Evolutionary conservation across 2,797 vertebrate genomes (phyloP).

Genomic region (Anolis apletophallus): DNA sequence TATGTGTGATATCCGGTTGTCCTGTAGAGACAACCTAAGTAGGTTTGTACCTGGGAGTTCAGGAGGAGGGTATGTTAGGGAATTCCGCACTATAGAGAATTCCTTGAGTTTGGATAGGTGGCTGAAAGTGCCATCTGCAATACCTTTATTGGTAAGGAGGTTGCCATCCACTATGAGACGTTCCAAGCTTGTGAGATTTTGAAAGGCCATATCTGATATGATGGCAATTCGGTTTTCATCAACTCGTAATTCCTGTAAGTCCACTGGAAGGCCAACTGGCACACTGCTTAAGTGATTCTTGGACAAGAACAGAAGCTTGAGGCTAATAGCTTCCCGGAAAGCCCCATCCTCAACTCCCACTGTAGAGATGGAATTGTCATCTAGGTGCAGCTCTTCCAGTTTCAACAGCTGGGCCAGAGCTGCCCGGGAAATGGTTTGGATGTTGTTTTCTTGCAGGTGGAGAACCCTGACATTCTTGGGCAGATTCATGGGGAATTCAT

Average conservation of each 20-base stretch:
- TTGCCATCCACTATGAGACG: conserved; percentile 92
- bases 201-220: conserved; percentile 90
- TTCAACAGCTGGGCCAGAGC: conserved; percentile 91
- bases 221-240: conserved; percentile 93
- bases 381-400: conserved; percentile 92
- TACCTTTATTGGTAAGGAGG: conserved; percentile 91
- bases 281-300: conserved; percentile 96
- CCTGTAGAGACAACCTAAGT: conserved; percentile 90
- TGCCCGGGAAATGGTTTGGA: conserved; percentile 91
- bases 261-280: conserved; percentile 91
- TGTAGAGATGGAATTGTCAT: conserved; percentile 95
- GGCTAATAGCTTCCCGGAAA: conserved; percentile 90
- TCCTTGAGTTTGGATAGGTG: conserved; percentile 90
- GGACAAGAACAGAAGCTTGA: conserved; percentile 92
- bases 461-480: conserved; percentile 92
- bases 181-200: conserved; percentile 89
- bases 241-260: conserved; percentile 89
- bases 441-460: conserved; percentile 97
- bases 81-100: conserved; percentile 92
- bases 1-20: conserved; percentile 93
- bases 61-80: conserved; percentile 87
- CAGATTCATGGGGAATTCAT: conserved; percentile 95
- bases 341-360: conserved; percentile 95
- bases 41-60: conserved; percentile 88
- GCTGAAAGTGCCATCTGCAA: conserved; percentile 89